Base-by-base conservation (phyloP, 2,113 vertebrate genomes). In the Sceloporus undulatus region DNA sequence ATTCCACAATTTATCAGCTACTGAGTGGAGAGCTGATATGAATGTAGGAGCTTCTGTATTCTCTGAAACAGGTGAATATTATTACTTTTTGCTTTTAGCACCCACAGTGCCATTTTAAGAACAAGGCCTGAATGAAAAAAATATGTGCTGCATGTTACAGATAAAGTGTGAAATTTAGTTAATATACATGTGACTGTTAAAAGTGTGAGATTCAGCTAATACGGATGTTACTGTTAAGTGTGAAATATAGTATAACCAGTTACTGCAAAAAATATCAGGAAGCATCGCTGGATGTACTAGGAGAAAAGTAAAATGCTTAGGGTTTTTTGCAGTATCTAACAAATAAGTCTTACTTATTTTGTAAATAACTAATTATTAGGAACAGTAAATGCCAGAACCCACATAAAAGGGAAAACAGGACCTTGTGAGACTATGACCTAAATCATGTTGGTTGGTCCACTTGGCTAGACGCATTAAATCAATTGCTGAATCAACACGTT, bases 91-190 rank as follows among this genome's bases (percentile, higher is more conserved):
- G 71, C 54, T 75, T 87, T 80, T 71, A 25, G 29, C 74, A 52
- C 75, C 59, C 19, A 29, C 25, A 59, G 71, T 19, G 16, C 9
- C 71, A 42, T 73, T 87, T 80, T 81, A 59, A 87, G 79, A 81
- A 25, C 25, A 23, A 71, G 48, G 52, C 27, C 14, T 80, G n/a
- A 25, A n/a, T 81, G 85, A 52, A 68, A 38, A 27, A 42, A 73
- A 54, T 48, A n/a, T 21, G 13, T 42, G 34, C 9, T 74, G 56
- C 27, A 59, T 56, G 78, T 73, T 87, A 59, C 52, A 81, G 25
- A 21, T 19, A 11, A 62, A 81, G 78, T 87, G 78, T 73, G 85
- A 87, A 87, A 73, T 81, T 74, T 87, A 42, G 85, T 62, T 87
- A 87, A 73, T 81, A 73, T 42, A 71, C 52, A 59, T 59, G 68